Percentiles rank a stretch among this genome's conserved stretches.
Conservation (phyloP, 1,140 invertebrate genomes). For the Anoplophora glabripennis region DNA sequence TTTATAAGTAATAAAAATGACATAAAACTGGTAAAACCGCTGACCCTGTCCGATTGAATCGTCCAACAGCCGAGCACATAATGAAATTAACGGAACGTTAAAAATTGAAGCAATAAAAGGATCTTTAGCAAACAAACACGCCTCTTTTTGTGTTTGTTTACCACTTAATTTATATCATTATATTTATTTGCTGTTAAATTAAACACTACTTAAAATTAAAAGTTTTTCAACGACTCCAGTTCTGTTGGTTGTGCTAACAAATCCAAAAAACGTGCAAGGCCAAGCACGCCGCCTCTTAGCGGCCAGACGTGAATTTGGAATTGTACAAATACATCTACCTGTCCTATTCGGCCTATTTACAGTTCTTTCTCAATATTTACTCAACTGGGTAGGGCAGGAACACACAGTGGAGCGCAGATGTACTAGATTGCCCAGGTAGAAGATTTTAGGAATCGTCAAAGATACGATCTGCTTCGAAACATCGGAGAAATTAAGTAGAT, state of each 20-base stretch:
- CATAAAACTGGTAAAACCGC: no score
- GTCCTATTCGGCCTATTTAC: not conserved
- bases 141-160: conserved; percentile 3
- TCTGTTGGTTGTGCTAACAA: conserved; percentile 3
- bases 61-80: no score
- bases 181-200: conserved; percentile 9
- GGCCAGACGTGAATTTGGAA: conserved; percentile 1
- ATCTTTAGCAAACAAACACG: conserved; percentile 9
- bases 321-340: conserved; percentile 9
- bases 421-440: conserved; percentile 7
- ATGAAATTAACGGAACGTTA: no score
- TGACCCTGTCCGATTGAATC: no score
- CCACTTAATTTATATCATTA: conserved; percentile 13
- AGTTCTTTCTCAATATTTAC: conserved; percentile 12
- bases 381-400: conserved; percentile 11
- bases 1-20: no score
- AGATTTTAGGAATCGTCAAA: not conserved
- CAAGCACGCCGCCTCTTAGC: conserved; percentile 9
- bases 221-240: conserved; percentile 2
- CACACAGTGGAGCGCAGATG: not conserved
- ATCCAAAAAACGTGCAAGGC: conserved; percentile 10
- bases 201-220: conserved; percentile 14
- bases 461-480: conserved; percentile 2
- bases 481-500: not conserved
- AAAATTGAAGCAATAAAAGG: no score